Base-by-base conservation (phyloP, 2,888 invertebrate species). In the Caenorhabditis imperialis region DNA sequence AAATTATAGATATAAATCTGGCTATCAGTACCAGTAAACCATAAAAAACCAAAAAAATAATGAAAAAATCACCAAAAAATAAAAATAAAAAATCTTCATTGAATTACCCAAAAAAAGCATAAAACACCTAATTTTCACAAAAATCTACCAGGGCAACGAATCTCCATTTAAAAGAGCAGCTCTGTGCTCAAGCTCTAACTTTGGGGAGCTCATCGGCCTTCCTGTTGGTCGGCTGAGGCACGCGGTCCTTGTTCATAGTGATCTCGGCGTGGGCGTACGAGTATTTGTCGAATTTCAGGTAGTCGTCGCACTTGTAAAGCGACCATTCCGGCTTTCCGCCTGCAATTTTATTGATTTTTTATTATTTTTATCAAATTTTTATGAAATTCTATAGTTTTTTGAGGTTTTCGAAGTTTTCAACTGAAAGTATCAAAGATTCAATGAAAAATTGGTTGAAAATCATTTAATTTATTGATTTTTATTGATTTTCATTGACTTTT, bases 281-380 rank as follows among this genome's bases (percentile, higher is more conserved):
- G 57, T 83, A 82, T 30, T 71, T 81, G 70, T 84, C 83, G 77
- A 81, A 85, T 67, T 86, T 73, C 40, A 86, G 78, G 48, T 86
- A 86, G 42, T 86, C 86, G 38, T 73, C 71, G 61, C 84, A 84
- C 71, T 85, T 86, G 81, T 86, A 86, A 37, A 80, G 77, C 33
- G 75, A 75, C 79, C 79, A 79, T 51, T 81, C 70, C 3, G 81
- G 77, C 22, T 76, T 77, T 55, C 79, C 79, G 40, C 79, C 79
- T 79, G 54, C 23, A 75, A 30, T 30, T 30, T 30, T 10, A 6
- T 10, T 30, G 30, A 30, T 30, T 30, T 30, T 30, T 10, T 10
- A 30, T 30, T 7, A 30, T 30, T 30, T 30, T 30, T 30, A 7
- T 30, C 6, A 37, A 37, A 4, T 37, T 5, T 10, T 42, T 54